phyloP scores from a whole-genome alignment of 2,797 vertebrate species.

The Gastrophryne carolinensis region DNA sequence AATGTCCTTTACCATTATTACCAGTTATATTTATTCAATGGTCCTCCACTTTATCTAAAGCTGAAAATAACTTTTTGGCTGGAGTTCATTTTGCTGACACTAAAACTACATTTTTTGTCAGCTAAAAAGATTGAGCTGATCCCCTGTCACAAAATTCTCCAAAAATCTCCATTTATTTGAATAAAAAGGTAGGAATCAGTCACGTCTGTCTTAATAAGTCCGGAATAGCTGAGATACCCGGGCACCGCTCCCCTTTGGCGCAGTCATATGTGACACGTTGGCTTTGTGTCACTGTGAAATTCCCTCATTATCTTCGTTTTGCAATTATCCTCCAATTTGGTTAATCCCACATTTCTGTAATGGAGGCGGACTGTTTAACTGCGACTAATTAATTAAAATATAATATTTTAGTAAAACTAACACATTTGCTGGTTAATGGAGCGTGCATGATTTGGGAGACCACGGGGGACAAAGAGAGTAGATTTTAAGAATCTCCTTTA shows the following conservation, averaged over 20 bases:
- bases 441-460: not conserved
- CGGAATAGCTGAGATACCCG: not conserved
- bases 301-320: conserved; percentile 18
- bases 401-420: conserved; percentile 26
- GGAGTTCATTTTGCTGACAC: too few species aligned
- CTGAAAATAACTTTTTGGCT: too few species aligned
- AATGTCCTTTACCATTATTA: too few species aligned
- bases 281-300: conserved; percentile 41
- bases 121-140: too few species aligned
- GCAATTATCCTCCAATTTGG: conserved; percentile 29
- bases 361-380: conserved; percentile 6
- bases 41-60: too few species aligned
- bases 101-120: too few species aligned
- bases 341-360: not conserved
- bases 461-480: not conserved
- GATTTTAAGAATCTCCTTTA: too few species aligned
- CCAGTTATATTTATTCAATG: too few species aligned
- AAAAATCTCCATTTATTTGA: too few species aligned
- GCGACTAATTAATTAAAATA: conserved; percentile 35
- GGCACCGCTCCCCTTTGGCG: not conserved
- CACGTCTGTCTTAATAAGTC: not conserved
- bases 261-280: conserved; percentile 55
- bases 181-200: not conserved
- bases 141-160: too few species aligned
- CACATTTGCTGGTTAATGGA: conserved; percentile 7